phyloP scores from a whole-genome alignment of 1,140 invertebrate genomes.

The Danaus plexippus region DNA sequence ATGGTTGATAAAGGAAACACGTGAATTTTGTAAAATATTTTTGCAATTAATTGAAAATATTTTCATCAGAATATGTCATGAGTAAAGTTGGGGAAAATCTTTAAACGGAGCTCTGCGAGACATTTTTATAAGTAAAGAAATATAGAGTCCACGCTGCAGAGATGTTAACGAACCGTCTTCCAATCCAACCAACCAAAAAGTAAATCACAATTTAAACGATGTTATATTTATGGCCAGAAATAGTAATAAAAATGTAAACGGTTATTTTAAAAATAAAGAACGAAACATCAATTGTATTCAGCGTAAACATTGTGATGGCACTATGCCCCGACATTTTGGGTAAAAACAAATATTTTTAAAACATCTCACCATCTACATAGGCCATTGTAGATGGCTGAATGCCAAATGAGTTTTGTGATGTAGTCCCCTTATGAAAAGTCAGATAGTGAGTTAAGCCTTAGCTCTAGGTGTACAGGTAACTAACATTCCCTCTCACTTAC shows the following conservation, averaged over 20 bases:
- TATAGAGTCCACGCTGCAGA: constrained; percentile 29
- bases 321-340: constrained; percentile 34
- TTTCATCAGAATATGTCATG: too few species aligned
- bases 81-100: too few species aligned
- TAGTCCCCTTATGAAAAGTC: constrained; percentile 54
- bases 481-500: constrained; percentile 28
- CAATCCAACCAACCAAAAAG: constrained; percentile 41
- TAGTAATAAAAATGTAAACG: not conserved
- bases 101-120: too few species aligned
- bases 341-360: constrained; percentile 62
- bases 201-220: constrained; percentile 30
- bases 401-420: constrained; percentile 68
- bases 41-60: too few species aligned
- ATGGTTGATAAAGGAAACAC: too few species aligned
- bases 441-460: constrained; percentile 42
- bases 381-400: constrained; percentile 62
- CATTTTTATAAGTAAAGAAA: too few species aligned
- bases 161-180: constrained; percentile 54
- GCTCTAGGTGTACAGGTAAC: constrained; percentile 31
- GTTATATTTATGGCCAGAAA: constrained; percentile 4
- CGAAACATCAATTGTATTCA: not conserved
- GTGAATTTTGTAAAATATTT: too few species aligned
- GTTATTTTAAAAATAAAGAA: constrained; percentile 1
- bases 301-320: constrained; percentile 33
- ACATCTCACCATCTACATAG: constrained; percentile 48